These are phyloP conservation scores for Tonatia bakeri DNA, from an alignment of 2,113 vertebrate genomes.

Conservation along the genomic window DNA sequence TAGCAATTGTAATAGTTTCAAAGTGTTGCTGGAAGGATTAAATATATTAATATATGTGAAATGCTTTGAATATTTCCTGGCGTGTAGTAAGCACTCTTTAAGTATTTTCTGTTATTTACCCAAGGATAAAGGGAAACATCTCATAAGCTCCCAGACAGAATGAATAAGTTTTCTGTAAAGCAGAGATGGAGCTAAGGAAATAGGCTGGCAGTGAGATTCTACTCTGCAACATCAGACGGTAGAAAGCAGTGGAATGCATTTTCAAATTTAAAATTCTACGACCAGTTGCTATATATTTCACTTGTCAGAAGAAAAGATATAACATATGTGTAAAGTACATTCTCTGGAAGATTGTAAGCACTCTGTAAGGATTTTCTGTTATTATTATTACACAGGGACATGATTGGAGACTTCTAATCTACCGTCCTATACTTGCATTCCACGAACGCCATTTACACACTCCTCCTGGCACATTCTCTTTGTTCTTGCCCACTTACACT, in stretches of 20 bases:
- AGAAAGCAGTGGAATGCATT: neutral
- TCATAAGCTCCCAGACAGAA: neutral
- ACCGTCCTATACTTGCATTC: neutral
- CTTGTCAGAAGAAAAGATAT: neutral
- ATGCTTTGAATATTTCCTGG: neutral
- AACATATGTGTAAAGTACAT: neutral
- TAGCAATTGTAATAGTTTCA: neutral
- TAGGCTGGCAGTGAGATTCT: neutral
- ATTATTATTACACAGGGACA: neutral
- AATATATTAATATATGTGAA: neutral
- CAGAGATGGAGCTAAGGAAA: neutral
- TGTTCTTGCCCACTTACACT: neutral
- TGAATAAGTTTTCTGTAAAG: neutral
- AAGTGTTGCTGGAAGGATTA: neutral
- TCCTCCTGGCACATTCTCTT: neutral
- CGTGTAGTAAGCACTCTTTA: neutral
- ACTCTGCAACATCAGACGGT: neutral
- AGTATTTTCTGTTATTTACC: constrained; percentile 30
- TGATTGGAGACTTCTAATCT: neutral
- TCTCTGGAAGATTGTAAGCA: neutral
- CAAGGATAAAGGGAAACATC: constrained; percentile 15
- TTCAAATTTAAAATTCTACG: neutral
- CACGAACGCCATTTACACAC: neutral
- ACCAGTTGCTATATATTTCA: neutral
- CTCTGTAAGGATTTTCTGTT: neutral